Conservation (phyloP, 2,797 vertebrate species). For the Pipistrellus pygmaeus region DNA sequence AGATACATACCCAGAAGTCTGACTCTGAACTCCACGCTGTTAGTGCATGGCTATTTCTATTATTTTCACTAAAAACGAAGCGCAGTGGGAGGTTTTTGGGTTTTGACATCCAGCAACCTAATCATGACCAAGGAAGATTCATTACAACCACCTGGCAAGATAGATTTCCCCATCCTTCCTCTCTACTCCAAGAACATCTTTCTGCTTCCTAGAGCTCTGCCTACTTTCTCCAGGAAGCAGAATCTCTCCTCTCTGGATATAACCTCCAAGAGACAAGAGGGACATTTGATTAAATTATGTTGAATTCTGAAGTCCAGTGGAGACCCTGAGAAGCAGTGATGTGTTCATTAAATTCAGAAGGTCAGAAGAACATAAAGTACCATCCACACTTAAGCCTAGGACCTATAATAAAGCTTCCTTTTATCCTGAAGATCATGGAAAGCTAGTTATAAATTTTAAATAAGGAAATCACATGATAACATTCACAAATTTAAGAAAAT, state of each 20-base stretch:
- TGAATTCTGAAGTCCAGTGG: not conserved
- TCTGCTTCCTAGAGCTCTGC: not conserved
- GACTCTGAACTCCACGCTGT: not conserved
- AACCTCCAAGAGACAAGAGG: not conserved
- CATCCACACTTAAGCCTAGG: not conserved
- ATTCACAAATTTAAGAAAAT: not conserved
- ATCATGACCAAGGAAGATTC: not conserved
- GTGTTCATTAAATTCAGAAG: not conserved
- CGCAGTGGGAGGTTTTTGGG: not conserved
- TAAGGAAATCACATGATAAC: not conserved
- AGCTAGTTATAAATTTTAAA: conserved; percentile 9
- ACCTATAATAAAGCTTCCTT: not conserved
- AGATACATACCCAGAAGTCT: not conserved
- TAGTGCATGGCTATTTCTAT: not conserved
- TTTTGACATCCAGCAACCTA: not conserved
- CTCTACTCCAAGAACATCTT: not conserved
- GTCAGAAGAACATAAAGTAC: not conserved
- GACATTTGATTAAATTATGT: not conserved
- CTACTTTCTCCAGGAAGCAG: not conserved
- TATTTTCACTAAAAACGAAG: not conserved
- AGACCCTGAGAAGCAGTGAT: not conserved
- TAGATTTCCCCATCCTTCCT: not conserved
- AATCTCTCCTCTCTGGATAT: not conserved
- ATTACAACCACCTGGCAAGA: not conserved
- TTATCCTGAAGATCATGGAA: not conserved